phyloP scores from a whole-genome alignment of 1,140 invertebrate species.

The Drosophila parabipectinata region DNA sequence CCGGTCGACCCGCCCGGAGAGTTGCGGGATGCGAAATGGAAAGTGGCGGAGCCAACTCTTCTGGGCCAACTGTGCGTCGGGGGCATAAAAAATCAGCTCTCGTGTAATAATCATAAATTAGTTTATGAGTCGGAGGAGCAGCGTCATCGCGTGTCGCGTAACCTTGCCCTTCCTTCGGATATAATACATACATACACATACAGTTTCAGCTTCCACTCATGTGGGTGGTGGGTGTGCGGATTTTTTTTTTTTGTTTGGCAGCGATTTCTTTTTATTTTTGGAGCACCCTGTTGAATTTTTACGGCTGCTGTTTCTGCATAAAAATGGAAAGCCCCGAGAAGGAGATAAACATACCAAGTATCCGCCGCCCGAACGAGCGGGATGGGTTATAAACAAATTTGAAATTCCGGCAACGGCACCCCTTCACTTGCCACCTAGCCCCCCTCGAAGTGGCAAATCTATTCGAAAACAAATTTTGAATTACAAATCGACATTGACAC shows the following conservation, averaged over 20 bases:
- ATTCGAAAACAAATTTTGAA: slow-evolving; percentile 83
- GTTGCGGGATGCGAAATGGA: slow-evolving; percentile 66
- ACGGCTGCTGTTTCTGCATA: slow-evolving; percentile 67
- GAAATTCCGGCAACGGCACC: slow-evolving; percentile 64
- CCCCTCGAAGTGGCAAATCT: slow-evolving; percentile 68
- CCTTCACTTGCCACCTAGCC: background rate
- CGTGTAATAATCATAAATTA: slow-evolving; percentile 83
- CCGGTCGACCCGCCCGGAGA: slow-evolving; percentile 13
- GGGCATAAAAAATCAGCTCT: slow-evolving; percentile 80
- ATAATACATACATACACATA: slow-evolving; percentile 19
- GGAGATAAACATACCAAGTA: slow-evolving; percentile 36
- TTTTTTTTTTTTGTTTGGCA: slow-evolving; percentile 19
- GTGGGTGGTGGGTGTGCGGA: background rate
- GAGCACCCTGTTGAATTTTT: slow-evolving; percentile 77
- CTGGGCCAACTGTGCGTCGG: slow-evolving; percentile 24
- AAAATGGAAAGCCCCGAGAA: slow-evolving; percentile 47
- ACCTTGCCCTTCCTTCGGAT: slow-evolving; percentile 71
- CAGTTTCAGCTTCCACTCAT: slow-evolving; percentile 2
- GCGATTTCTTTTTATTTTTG: slow-evolving; percentile 36
- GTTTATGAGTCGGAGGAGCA: slow-evolving; percentile 72
- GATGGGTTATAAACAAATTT: slow-evolving; percentile 59
- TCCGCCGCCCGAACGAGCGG: slow-evolving; percentile 16
- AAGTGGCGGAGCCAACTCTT: slow-evolving; percentile 24
- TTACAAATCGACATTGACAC: slow-evolving; percentile 72
- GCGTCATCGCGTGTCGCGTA: slow-evolving; percentile 72